phyloP scores from a whole-genome alignment of 2,797 vertebrate genomes.

The Pygocentrus nattereri region DNA sequence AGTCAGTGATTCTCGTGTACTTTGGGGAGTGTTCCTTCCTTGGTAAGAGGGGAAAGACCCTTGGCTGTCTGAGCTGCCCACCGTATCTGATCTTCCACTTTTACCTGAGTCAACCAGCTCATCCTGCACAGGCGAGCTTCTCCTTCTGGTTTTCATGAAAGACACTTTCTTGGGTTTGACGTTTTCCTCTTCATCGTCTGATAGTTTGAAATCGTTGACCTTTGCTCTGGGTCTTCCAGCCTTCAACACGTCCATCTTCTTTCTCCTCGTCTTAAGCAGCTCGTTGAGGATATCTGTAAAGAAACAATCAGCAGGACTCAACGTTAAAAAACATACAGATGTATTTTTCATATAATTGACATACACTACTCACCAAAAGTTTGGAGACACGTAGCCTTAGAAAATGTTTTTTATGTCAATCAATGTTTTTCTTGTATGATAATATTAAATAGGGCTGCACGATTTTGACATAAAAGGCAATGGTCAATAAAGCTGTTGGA shows the following conservation, averaged over 20 bases:
- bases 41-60: constrained; percentile 50
- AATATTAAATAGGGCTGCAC: too few relatives aligned
- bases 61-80: constrained; percentile 21
- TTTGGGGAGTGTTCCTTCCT: constrained; percentile 48
- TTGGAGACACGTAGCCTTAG: too few relatives aligned
- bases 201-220: constrained; percentile 77
- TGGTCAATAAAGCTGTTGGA: too few relatives aligned
- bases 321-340: neutral
- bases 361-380: too few relatives aligned
- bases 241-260: constrained; percentile 66
- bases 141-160: constrained; percentile 79
- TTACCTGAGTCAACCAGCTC: constrained; percentile 9
- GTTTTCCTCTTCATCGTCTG: constrained; percentile 77
- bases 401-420: too few relatives aligned
- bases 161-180: constrained; percentile 76
- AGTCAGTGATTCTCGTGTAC: constrained; percentile 19
- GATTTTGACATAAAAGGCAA: too few relatives aligned
- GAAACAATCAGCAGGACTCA: neutral
- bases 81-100: constrained; percentile 11
- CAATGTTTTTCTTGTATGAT: too few relatives aligned
- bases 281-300: constrained; percentile 76
- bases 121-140: constrained; percentile 32
- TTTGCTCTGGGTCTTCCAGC: constrained; percentile 70
- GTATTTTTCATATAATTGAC: too few relatives aligned
- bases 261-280: constrained; percentile 74